Conservation (phyloP, 1,140 invertebrate genomes). For the Macrosteles quadrilineatus region DNA sequence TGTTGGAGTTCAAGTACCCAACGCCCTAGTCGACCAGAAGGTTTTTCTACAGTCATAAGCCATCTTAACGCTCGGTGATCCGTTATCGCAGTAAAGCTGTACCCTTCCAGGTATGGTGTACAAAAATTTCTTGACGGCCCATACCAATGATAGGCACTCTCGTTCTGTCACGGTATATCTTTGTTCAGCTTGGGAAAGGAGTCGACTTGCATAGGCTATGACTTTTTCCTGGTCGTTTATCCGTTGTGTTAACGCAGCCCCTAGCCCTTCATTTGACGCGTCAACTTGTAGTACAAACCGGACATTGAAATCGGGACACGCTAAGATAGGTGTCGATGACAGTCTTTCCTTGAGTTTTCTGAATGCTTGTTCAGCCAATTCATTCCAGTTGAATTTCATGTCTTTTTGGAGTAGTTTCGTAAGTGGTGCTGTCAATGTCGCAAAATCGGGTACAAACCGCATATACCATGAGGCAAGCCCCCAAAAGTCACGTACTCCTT, state of each 20-base stretch:
- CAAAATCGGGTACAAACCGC: slow-evolving; percentile 48
- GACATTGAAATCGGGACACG: slow-evolving; percentile 40
- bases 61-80: slow-evolving; percentile 51
- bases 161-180: slow-evolving; percentile 49
- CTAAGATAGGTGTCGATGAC: slow-evolving; percentile 37
- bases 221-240: slow-evolving; percentile 36
- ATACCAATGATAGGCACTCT: slow-evolving; percentile 52
- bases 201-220: slow-evolving; percentile 47
- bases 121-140: slow-evolving; percentile 46
- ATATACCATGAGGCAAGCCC: slow-evolving; percentile 46
- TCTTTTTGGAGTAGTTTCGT: slow-evolving; percentile 43
- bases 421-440: slow-evolving; percentile 44
- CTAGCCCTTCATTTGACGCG: slow-evolving; percentile 44
- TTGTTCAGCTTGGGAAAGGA: slow-evolving; percentile 44
- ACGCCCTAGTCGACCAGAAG: slow-evolving; percentile 41
- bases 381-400: slow-evolving; percentile 34
- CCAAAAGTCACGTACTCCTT: slow-evolving; percentile 38
- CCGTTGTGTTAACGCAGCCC: slow-evolving; percentile 44
- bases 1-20: slow-evolving; percentile 44
- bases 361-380: slow-evolving; percentile 23
- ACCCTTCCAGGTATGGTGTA: slow-evolving; percentile 47
- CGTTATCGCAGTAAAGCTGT: slow-evolving; percentile 48
- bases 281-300: slow-evolving; percentile 44
- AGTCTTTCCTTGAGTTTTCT: slow-evolving; percentile 40
- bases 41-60: slow-evolving; percentile 46